Conservation (phyloP, 2,797 vertebrate species). For the Orestias chungarensis region DNA sequence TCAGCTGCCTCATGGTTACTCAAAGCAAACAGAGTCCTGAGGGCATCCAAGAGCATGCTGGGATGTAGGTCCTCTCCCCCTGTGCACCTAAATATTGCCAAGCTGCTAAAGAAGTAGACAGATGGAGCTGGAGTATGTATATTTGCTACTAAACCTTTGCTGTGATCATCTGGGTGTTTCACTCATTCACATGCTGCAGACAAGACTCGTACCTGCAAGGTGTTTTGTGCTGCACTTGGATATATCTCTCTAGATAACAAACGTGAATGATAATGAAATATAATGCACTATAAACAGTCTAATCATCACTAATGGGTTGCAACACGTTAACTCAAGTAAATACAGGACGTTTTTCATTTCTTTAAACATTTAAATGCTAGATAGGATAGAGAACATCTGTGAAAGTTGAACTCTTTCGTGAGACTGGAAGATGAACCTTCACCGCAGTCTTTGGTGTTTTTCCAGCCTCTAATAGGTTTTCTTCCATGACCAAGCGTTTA, state of each 20-base stretch:
- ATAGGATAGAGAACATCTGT: neutral
- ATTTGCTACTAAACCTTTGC: conserved; percentile 6
- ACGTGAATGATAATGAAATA: neutral
- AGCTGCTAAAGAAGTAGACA: conserved; percentile 6
- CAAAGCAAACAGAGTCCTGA: conserved; percentile 28
- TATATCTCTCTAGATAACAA: neutral
- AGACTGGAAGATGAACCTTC: too few species aligned
- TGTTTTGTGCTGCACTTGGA: neutral
- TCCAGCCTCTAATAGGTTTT: neutral
- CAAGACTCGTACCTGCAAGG: neutral
- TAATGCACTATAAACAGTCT: neutral
- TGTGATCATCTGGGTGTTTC: conserved; percentile 10
- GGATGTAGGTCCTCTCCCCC: conserved; percentile 22
- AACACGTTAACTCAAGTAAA: neutral
- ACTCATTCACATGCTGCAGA: neutral
- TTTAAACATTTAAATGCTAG: too few species aligned
- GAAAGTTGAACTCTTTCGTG: neutral
- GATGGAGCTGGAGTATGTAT: conserved; percentile 7
- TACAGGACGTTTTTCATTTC: too few species aligned
- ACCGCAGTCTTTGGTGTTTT: too few species aligned
- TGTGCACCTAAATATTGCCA: conserved; percentile 28
- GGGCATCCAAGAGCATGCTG: conserved; percentile 31
- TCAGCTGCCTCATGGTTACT: conserved; percentile 17
- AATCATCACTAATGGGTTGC: neutral
- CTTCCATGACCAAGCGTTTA: neutral